Evolutionary conservation across 2,797 vertebrate species (phyloP).

Genomic region (Myotis daubentonii): DNA sequence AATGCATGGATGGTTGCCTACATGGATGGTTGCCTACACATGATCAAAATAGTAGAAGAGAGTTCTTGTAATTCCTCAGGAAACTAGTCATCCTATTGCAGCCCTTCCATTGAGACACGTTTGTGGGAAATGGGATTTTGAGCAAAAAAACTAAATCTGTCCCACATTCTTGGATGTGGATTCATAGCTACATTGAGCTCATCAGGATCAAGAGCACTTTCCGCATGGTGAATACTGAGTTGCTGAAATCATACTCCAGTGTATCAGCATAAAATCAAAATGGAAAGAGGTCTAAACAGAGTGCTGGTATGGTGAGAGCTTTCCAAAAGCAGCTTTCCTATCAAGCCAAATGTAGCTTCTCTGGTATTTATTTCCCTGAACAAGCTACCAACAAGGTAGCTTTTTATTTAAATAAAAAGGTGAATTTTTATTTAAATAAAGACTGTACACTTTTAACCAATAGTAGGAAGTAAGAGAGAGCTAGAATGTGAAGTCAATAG

Average conservation of each 20-base stretch:
- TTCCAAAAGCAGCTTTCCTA: constrained; percentile 20
- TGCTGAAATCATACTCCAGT: neutral
- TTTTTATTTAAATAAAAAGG: constrained; percentile 42
- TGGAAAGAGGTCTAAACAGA: neutral
- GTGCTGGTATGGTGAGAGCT: neutral
- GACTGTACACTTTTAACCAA: neutral
- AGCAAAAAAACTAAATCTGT: neutral
- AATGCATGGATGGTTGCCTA: neutral
- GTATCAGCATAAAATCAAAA: neutral
- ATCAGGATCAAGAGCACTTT: neutral
- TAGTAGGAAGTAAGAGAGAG: neutral
- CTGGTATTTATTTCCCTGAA: neutral
- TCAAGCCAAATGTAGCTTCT: neutral
- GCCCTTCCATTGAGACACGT: neutral
- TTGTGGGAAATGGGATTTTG: neutral
- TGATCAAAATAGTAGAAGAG: neutral
- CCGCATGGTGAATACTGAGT: neutral
- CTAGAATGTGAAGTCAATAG: neutral
- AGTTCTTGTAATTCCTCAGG: neutral
- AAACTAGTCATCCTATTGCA: neutral
- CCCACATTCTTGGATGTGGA: neutral
- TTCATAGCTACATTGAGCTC: neutral
- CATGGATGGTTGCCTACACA: neutral
- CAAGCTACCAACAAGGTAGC: neutral
- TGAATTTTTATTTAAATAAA: constrained; percentile 31